Percentiles rank a stretch among this genome's conserved stretches.
Conservation (phyloP, 1,140 invertebrate genomes). For the Thereuonema tuberculata region DNA sequence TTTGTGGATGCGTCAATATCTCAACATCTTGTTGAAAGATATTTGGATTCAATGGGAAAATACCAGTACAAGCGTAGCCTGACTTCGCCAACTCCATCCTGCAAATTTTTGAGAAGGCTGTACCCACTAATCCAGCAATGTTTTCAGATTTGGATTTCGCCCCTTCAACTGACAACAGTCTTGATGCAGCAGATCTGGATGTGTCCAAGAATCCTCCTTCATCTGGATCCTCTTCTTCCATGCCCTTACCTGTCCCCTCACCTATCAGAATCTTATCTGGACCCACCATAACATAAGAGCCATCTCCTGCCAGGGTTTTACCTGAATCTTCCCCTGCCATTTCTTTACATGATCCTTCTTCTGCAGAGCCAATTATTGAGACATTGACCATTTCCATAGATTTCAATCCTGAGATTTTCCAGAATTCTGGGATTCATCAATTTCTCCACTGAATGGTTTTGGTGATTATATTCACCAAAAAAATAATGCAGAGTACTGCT, state of each 20-base stretch:
- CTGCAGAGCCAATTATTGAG: background rate
- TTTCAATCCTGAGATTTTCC: too few species aligned
- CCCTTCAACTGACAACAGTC: background rate
- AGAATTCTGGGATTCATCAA: background rate
- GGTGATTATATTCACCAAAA: too few species aligned
- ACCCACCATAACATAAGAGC: background rate
- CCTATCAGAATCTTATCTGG: too few species aligned
- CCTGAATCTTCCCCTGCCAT: background rate
- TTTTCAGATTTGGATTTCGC: background rate
- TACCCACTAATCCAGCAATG: background rate
- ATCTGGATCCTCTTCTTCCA: background rate
- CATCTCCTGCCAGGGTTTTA: background rate
- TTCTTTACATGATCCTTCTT: background rate
- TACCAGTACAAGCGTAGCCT: background rate
- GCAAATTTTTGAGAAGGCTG: background rate
- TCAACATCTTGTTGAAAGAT: too few species aligned
- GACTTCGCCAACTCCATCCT: background rate
- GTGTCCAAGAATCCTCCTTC: background rate
- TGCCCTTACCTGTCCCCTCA: too few species aligned
- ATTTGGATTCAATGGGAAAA: background rate
- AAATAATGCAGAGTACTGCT: too few species aligned
- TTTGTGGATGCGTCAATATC: too few species aligned
- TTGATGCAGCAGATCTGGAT: background rate
- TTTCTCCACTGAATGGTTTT: background rate
- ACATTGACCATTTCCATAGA: background rate